Base-by-base conservation (phyloP, 2,888 invertebrate species). In the Nycteola revayana region DNA sequence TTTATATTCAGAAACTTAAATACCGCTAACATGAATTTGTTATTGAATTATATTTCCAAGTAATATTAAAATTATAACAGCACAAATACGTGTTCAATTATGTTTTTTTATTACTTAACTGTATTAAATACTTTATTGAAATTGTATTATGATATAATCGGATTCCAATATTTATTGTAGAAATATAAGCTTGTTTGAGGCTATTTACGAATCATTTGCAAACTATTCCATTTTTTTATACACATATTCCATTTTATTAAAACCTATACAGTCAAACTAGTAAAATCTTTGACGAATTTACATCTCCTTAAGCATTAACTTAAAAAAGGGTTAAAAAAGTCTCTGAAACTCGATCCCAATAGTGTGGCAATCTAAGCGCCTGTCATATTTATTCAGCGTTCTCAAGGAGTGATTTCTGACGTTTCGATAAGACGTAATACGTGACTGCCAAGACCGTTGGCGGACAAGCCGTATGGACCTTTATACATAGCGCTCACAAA, bases 381-480 rank as follows among this genome's bases (percentile, higher is more conserved):
- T 70, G 71, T 76, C 73, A 79, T 81, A 82, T 84, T 81, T 79
- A 80, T 75, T 77, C 73, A 79, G 68, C 66, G 66, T 61, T 59
- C 60, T 57, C 69, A 77, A 75, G 78, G 82, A 78, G 78, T 82
- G 82, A 83, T 80, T 78, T 79, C 71, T 68, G 69, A 71, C 71
- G 69, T 63, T 65, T 60, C 70, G 82, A 83, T 84, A 82, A 77
- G 74, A 52, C 50, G 66, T 48, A 67, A n/a, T n/a, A 83, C 83
- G 85, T 84, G 83, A 73, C 82, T 72, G 42, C 47, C 52, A 62
- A 43, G 55, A 56, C 49, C 53, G 49, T 36, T 55, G 40, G 37
- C 75, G 69, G 77, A 76, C 81, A 75, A 71, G 54, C 54, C 32
- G 36, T 75, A 69, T 75, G 57, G 62, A 68, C 67, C 61, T 71